phyloP scores from a whole-genome alignment of 2,113 vertebrate species.

The Nanorana parkeri region DNA sequence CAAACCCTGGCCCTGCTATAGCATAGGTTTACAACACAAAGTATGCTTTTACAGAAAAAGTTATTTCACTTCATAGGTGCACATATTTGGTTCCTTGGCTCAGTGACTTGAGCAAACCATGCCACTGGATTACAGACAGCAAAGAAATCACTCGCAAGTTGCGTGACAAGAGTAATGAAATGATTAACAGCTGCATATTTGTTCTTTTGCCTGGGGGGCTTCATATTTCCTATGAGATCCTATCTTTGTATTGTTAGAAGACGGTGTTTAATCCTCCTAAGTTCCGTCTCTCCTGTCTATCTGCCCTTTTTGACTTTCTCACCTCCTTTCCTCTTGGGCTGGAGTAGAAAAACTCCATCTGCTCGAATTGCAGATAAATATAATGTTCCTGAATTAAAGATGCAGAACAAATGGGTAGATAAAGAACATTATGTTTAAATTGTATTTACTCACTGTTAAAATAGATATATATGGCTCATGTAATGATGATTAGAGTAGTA shows the following conservation, averaged over 20 bases:
- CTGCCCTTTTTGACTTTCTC: constrained; percentile 51
- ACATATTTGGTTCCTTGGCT: constrained; percentile 13
- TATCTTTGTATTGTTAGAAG: constrained; percentile 51
- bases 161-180: constrained; percentile 55
- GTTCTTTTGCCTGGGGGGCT: constrained; percentile 44
- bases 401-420: background rate
- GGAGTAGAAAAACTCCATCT: constrained; percentile 16
- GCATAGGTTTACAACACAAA: too few species aligned
- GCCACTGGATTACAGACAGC: constrained; percentile 36
- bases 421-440: too few species aligned
- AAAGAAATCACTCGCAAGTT: constrained; percentile 52
- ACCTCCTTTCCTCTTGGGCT: constrained; percentile 37
- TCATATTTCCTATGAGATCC: constrained; percentile 56
- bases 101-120: constrained; percentile 50
- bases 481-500: too few species aligned
- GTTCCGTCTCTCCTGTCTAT: constrained; percentile 41
- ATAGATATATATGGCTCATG: too few species aligned
- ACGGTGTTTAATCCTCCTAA: constrained; percentile 49
- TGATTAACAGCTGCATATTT: constrained; percentile 58
- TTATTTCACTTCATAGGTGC: background rate
- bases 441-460: too few species aligned
- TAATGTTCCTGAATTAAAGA: background rate
- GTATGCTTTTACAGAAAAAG: too few species aligned
- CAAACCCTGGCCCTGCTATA: too few species aligned
- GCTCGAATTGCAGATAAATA: constrained; percentile 2